Conservation (phyloP, 2,113 vertebrate species). For the Rissa tridactyla region DNA sequence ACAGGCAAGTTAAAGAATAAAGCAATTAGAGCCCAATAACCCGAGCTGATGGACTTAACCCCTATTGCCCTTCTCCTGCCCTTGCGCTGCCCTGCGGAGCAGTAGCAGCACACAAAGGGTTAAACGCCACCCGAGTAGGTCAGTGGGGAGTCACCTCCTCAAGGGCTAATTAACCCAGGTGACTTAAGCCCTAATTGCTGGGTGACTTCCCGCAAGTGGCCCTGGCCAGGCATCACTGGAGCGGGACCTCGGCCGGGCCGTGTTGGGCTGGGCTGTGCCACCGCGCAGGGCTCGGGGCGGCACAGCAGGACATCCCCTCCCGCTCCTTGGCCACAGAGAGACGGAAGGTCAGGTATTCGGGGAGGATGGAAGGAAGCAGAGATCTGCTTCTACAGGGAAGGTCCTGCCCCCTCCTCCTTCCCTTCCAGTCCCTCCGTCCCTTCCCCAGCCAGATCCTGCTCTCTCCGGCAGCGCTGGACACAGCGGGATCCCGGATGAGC, state of each 20-base stretch:
- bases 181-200: background rate
- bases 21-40: background rate
- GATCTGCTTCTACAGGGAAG: background rate
- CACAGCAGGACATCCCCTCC: background rate
- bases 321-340: background rate
- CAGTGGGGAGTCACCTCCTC: background rate
- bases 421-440: background rate
- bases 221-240: background rate
- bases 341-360: background rate
- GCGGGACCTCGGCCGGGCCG: fast-evolving
- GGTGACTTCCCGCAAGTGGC: no score
- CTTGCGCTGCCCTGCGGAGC: background rate
- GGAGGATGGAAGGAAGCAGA: background rate
- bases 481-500: fast-evolving
- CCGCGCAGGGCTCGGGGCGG: fast-evolving
- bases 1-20: background rate
- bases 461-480: fast-evolving
- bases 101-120: background rate
- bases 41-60: background rate
- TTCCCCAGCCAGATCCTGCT: background rate
- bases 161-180: background rate
- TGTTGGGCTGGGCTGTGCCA: background rate
- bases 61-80: background rate
- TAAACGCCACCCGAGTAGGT: background rate
- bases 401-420: background rate